Evolutionary conservation across 2,113 vertebrate species (phyloP), one percentile per base, ranked within the genome.

Genomic region (Columba janthina): DNA sequence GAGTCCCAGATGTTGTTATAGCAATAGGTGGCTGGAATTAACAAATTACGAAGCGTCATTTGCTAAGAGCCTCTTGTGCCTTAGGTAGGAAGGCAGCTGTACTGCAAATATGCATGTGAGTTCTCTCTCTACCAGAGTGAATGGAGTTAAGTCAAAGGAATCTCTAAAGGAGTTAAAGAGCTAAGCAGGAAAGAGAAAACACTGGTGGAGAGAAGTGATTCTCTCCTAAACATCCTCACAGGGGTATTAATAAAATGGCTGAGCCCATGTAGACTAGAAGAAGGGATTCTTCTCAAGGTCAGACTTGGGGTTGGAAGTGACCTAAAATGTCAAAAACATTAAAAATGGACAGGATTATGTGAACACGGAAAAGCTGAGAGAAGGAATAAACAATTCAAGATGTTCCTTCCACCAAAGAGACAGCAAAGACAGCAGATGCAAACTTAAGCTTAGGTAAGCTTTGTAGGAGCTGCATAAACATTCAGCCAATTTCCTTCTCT

Each of bases 371-470:
- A 95, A 97, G 94, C 94, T 97, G 96, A 96, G 93, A 88, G 90
- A 94, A 93, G 92, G 90, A 89, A 94, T 94, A 95, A 94, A 94
- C 91, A 92, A 87, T 92, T 94, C 93, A 96, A 94, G 84, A 96
- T 94, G 94, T 92, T 97, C 70, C 66, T 85, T 92, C 70, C 50
- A 89, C 84, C 57, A 69, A 92, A 96, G 54, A 92, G 89, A 92
- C 80, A 78, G 81, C 76, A 89, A 95, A 94, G 87, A 82, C 84
- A 95, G 70, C 95, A 97, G 96, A 96, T 96, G 95, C 84, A 82
- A 92, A 89, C 93, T 94, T 91, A 53, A 96, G 94, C 96, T 97
- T 97, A 96, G 95, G 95, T 96, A 95, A 96, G 94, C 94, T 96
- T 92, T 89, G 91, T 78, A 81, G 61, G 58, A 94, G 70, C 65